A percentile compares a stretch with the other conserved stretches of the same genome.
Conservation (phyloP, 2,113 vertebrate genomes). For the Bubo blakistoni region DNA sequence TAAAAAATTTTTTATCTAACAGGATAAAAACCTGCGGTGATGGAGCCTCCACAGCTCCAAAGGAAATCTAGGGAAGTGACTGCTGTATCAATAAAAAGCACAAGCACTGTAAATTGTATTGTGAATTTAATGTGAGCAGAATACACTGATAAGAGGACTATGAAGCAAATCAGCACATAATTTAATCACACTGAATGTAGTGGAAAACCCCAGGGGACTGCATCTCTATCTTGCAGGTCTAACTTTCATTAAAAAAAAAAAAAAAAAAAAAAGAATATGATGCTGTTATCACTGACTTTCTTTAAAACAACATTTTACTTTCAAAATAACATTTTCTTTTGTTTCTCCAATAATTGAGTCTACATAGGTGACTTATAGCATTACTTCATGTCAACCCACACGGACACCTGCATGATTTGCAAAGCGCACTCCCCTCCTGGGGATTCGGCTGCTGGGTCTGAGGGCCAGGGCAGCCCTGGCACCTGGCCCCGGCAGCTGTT, state of each 20-base stretch:
- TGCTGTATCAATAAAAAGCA: not conserved
- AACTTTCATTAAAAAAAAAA: not conserved
- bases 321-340: not conserved
- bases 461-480: not conserved
- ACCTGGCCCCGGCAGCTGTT: accelerated
- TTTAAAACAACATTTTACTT: not conserved
- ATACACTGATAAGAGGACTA: not conserved
- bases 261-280: not conserved
- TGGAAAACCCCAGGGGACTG: not conserved
- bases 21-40: not conserved
- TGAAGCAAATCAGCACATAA: not conserved
- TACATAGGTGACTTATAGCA: not conserved
- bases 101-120: not conserved
- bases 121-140: not conserved
- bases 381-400: not conserved
- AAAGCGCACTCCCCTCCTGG: accelerated
- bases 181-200: not conserved
- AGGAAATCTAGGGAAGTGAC: not conserved
- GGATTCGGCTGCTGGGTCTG: not conserved
- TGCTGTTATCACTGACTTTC: not conserved
- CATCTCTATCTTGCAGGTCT: not conserved
- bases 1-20: not conserved
- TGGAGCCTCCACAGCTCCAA: not conserved
- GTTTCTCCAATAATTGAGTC: not conserved
- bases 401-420: not conserved